These are phyloP conservation scores for Fragum whitleyi DNA, from an alignment of 2,888 invertebrate genomes.

Conservation along the genomic window DNA sequence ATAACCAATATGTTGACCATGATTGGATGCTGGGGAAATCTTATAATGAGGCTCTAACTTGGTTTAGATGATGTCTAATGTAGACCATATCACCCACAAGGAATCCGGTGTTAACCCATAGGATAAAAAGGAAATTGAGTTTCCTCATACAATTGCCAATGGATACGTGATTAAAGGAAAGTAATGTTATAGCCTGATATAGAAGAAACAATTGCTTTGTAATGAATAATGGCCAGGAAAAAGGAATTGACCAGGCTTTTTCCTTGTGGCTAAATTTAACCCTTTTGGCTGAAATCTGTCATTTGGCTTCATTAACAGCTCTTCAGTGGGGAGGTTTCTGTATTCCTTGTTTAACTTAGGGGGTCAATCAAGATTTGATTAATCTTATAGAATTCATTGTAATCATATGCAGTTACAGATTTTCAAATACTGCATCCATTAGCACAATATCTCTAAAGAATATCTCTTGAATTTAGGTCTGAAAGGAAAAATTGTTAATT, in stretches of 20 bases:
- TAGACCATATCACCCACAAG: constrained; percentile 21
- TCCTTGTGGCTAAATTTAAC: constrained; percentile 19
- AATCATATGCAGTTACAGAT: too few relatives aligned
- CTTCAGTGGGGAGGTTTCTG: too few relatives aligned
- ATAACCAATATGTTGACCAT: neutral
- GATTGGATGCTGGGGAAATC: constrained; percentile 16
- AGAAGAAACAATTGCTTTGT: constrained; percentile 27
- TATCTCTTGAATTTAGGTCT: too few relatives aligned
- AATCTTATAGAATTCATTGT: too few relatives aligned
- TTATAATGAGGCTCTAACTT: constrained; percentile 26
- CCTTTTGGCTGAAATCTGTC: neutral
- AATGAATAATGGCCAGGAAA: constrained; percentile 22
- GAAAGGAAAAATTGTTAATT: constrained; percentile 19
- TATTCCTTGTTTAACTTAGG: too few relatives aligned
- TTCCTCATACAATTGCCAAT: constrained; percentile 41
- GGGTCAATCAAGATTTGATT: too few relatives aligned
- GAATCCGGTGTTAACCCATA: constrained; percentile 16
- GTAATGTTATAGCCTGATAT: constrained; percentile 28
- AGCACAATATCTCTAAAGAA: too few relatives aligned
- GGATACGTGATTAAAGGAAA: constrained; percentile 26
- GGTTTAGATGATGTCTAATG: constrained; percentile 20
- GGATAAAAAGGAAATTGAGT: constrained; percentile 40
- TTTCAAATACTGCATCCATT: too few relatives aligned
- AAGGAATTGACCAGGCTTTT: constrained; percentile 22
- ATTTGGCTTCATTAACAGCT: too few relatives aligned